Evolutionary conservation across 2,888 invertebrate species (phyloP).

Genomic region (Cephus nigrinus): DNA sequence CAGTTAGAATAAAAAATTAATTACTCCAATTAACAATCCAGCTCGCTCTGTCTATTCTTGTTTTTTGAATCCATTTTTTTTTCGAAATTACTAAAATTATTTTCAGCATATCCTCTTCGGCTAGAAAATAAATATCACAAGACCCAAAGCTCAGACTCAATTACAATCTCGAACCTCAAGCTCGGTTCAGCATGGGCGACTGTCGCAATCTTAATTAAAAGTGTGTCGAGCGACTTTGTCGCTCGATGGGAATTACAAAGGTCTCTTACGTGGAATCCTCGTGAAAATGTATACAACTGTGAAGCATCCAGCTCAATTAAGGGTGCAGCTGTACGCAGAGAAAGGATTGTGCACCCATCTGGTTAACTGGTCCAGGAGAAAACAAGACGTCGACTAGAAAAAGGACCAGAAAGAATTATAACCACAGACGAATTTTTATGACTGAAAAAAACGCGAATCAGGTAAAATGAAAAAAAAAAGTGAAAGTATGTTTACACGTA

Average conservation of each 20-base stretch:
- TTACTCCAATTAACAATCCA: not conserved
- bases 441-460: not conserved
- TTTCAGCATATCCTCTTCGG: not conserved
- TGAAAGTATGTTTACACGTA: not conserved
- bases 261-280: not conserved
- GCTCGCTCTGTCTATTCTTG: not conserved
- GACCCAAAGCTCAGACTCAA: not conserved
- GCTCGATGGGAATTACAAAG: not conserved
- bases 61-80: not conserved
- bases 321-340: not conserved
- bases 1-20: not conserved
- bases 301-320: not conserved
- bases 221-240: not conserved
- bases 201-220: not conserved
- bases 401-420: not conserved
- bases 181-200: not conserved
- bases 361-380: not conserved
- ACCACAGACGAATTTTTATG: not conserved
- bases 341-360: not conserved
- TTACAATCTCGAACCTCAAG: not conserved
- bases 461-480: not conserved
- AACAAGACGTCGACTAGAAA: not conserved
- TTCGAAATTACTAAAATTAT: too few relatives aligned
- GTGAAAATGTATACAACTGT: not conserved
- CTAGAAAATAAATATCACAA: not conserved